Conservation (phyloP, 2,113 vertebrate genomes). For the Leptobrachium leishanense region DNA sequence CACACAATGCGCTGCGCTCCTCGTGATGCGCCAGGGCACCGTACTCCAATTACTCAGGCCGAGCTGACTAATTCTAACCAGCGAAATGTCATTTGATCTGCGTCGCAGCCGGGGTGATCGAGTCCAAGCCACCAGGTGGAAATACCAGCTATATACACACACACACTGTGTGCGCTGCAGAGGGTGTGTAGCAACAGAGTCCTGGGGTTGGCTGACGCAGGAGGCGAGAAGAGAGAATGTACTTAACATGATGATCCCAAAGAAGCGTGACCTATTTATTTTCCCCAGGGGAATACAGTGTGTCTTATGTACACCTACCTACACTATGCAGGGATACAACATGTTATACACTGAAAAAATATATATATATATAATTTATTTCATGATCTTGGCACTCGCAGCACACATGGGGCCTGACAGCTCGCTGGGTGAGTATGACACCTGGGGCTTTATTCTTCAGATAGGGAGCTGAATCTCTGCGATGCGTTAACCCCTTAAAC, state of each 20-base stretch:
- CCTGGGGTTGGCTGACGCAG: slow-evolving; percentile 3
- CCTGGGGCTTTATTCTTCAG: too few relatives aligned
- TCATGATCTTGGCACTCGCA: too few relatives aligned
- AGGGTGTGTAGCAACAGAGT: slow-evolving; percentile 20
- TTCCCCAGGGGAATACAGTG: too few relatives aligned
- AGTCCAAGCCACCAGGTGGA: slow-evolving; percentile 6
- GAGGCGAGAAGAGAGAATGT: background rate
- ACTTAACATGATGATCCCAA: too few relatives aligned
- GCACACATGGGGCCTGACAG: too few relatives aligned
- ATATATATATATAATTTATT: too few relatives aligned
- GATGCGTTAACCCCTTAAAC: too few relatives aligned
- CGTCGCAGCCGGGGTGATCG: background rate
- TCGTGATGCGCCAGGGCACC: background rate
- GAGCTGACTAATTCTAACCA: background rate
- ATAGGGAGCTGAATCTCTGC: too few relatives aligned
- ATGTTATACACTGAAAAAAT: too few relatives aligned
- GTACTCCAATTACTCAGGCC: background rate
- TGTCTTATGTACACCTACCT: background rate
- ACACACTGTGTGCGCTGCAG: background rate
- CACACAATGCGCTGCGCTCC: background rate
- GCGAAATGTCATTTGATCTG: slow-evolving; percentile 7
- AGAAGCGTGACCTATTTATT: too few relatives aligned
- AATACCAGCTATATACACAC: slow-evolving; percentile 13
- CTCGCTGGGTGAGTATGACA: too few relatives aligned
- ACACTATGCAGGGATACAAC: too few relatives aligned